These are phyloP conservation scores for Anthopleura sola DNA, from an alignment of 64 coral and sea anemone species.

Conservation along the genomic window DNA sequence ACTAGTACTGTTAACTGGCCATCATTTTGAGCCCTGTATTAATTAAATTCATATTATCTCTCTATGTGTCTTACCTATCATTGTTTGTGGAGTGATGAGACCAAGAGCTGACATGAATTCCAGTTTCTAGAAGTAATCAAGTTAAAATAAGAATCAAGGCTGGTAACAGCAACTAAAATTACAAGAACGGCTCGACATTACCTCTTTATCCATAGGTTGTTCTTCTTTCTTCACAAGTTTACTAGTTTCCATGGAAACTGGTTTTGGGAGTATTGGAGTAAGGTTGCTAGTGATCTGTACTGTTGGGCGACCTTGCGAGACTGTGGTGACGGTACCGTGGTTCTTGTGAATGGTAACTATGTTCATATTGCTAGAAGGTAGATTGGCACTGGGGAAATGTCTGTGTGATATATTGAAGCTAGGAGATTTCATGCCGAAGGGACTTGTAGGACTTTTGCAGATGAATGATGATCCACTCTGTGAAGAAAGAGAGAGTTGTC, in stretches of 20 bases:
- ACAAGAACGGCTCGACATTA: too few relatives aligned
- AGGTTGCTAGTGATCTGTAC: background rate
- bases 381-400: background rate
- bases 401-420: background rate
- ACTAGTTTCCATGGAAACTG: background rate
- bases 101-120: constrained; percentile 90
- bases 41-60: too few relatives aligned
- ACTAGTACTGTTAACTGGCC: too few relatives aligned
- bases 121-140: constrained; percentile 40
- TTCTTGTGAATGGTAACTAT: background rate
- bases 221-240: background rate
- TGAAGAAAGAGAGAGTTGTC: background rate
- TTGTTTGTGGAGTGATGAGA: constrained; percentile 79
- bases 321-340: background rate
- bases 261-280: constrained; percentile 3
- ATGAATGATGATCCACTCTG: constrained; percentile 9
- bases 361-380: background rate
- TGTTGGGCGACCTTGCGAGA: background rate
- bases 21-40: too few relatives aligned
- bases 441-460: constrained; percentile 6
- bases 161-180: too few relatives aligned
- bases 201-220: background rate
- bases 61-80: constrained; percentile 55
- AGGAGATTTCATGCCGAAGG: background rate
- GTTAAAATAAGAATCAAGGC: background rate